Evolutionary conservation across 2,888 invertebrate genomes (phyloP).

Genomic region (Cataglyphis rosenhaueri): DNA sequence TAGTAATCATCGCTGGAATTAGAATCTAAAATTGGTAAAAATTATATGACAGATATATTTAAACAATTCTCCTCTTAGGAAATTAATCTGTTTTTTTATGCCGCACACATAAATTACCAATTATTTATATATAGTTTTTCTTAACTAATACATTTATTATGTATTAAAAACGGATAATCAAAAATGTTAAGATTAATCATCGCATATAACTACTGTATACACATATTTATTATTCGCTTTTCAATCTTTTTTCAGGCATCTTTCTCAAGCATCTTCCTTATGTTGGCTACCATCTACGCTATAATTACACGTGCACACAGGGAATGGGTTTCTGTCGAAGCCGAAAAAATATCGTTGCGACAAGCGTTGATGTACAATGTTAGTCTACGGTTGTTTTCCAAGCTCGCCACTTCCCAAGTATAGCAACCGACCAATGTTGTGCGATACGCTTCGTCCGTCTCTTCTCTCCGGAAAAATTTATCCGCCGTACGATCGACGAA

Average conservation of each 20-base stretch:
- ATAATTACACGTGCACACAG: slow-evolving; percentile 4
- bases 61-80: background rate
- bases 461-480: background rate
- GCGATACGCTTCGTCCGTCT: background rate
- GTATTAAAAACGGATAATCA: background rate
- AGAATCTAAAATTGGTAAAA: background rate
- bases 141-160: background rate
- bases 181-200: background rate
- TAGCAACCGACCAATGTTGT: slow-evolving; percentile 4
- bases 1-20: background rate
- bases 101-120: background rate
- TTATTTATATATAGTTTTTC: background rate
- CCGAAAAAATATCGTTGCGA: slow-evolving; percentile 66
- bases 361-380: slow-evolving; percentile 62
- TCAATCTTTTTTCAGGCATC: background rate
- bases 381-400: slow-evolving; percentile 48
- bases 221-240: background rate
- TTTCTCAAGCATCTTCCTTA: background rate
- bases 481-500: background rate
- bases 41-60: background rate
- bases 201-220: background rate
- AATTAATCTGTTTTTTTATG: background rate
- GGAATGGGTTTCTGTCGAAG: slow-evolving; percentile 61
- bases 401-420: slow-evolving; percentile 61
- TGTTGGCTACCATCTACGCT: background rate